Evolutionary conservation across 2,113 vertebrate species (phyloP).

Genomic region (Erpornis zantholeuca): DNA sequence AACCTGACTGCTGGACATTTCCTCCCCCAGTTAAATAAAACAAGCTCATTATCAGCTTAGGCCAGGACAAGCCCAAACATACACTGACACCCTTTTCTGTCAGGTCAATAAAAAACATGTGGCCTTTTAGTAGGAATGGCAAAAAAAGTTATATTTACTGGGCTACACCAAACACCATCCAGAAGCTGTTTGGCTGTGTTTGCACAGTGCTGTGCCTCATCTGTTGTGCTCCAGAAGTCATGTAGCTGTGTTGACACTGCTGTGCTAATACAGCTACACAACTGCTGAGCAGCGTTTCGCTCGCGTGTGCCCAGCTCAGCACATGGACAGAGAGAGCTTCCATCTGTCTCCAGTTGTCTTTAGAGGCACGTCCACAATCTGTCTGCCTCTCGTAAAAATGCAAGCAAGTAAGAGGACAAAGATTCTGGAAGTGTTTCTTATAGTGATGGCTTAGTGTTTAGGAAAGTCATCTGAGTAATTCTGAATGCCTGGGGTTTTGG

Average conservation of each 20-base stretch:
- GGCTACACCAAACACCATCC: background rate
- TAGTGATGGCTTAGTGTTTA: background rate
- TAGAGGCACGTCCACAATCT: background rate
- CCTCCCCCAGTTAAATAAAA: background rate
- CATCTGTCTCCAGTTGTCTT: slow-evolving; percentile 31
- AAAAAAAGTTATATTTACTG: background rate
- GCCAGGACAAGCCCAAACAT: background rate
- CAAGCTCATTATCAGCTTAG: background rate
- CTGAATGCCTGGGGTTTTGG: background rate
- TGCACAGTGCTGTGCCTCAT: slow-evolving; percentile 33
- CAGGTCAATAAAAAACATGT: background rate
- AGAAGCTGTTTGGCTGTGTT: slow-evolving; percentile 35
- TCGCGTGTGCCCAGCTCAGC: slow-evolving; percentile 31
- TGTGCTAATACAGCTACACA: slow-evolving; percentile 2
- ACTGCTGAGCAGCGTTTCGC: background rate
- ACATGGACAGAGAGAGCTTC: background rate
- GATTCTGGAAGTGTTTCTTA: background rate
- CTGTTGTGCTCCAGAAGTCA: slow-evolving; percentile 37
- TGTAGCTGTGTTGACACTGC: slow-evolving; percentile 37
- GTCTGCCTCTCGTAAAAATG: background rate
- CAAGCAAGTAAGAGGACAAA: background rate
- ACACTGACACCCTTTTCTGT: background rate
- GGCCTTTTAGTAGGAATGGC: background rate
- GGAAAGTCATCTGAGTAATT: background rate
- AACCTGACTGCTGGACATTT: background rate